phyloP scores from a whole-genome alignment of 1,140 invertebrate genomes.

The Capitella teleta region DNA sequence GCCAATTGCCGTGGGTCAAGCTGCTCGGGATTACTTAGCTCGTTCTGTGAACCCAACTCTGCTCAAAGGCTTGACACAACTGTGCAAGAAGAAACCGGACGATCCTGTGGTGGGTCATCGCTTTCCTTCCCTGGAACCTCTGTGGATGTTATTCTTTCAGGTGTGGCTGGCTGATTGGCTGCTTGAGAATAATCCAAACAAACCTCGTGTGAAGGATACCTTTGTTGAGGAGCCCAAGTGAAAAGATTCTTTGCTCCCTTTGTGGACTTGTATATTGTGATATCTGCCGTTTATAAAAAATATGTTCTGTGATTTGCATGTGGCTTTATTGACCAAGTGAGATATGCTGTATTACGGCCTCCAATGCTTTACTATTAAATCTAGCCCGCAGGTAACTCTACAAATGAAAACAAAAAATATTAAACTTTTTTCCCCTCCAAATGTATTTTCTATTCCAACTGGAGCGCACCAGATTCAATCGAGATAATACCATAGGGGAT shows the following conservation, averaged over 20 bases:
- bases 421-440: too few species aligned
- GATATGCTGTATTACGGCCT: too few species aligned
- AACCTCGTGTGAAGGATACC: constrained; percentile 39
- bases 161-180: constrained; percentile 69
- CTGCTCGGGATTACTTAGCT: constrained; percentile 56
- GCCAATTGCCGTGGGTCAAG: constrained; percentile 35
- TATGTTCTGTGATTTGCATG: too few species aligned
- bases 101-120: constrained; percentile 52
- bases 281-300: too few species aligned
- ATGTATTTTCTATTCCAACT: too few species aligned
- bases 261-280: too few species aligned
- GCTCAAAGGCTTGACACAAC: constrained; percentile 54
- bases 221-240: background rate
- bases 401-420: too few species aligned
- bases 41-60: constrained; percentile 54
- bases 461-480: too few species aligned
- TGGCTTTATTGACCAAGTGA: too few species aligned
- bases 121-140: background rate
- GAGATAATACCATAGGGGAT: too few species aligned
- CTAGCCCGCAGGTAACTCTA: too few species aligned
- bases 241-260: background rate
- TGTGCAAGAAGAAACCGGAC: constrained; percentile 58
- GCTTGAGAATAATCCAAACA: constrained; percentile 61
- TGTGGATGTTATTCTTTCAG: constrained; percentile 17
- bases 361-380: too few species aligned